Conservation (phyloP, 2,113 vertebrate species). For the Hirundichthys speculiger region DNA sequence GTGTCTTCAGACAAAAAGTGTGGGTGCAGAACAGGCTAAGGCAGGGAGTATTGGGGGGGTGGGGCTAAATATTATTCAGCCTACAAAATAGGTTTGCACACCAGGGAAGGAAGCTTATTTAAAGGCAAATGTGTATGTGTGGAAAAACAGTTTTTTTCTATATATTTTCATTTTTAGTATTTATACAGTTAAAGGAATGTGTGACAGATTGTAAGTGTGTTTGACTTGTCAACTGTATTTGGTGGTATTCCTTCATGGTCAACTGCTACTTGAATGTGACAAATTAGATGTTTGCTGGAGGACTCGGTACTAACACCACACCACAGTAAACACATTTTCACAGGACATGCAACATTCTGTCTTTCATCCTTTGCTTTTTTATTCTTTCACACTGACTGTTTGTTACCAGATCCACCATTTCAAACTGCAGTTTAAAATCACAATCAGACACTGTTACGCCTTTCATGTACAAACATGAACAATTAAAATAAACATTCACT, state of each 20-base stretch:
- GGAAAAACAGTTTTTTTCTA: not conserved
- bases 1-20: slow-evolving; percentile 75
- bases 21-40: slow-evolving; percentile 75
- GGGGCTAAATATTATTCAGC: too few relatives aligned
- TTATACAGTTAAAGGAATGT: slow-evolving; percentile 26
- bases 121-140: not conserved
- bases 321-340: slow-evolving; percentile 17
- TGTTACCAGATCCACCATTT: slow-evolving; percentile 5
- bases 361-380: slow-evolving; percentile 26
- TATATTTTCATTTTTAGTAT: slow-evolving; percentile 37
- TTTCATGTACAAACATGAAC: slow-evolving; percentile 10
- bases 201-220: slow-evolving; percentile 1
- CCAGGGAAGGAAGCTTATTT: not conserved
- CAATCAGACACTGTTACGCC: not conserved
- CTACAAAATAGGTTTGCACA: not conserved
- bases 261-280: slow-evolving; percentile 22
- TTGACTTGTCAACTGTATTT: not conserved
- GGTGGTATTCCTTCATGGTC: slow-evolving; percentile 13
- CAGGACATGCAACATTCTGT: not conserved
- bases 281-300: slow-evolving; percentile 20
- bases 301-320: slow-evolving; percentile 7
- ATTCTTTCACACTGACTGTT: slow-evolving; percentile 11
- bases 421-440: not conserved
- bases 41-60: not conserved
- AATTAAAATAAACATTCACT: not conserved